A percentile compares a stretch with the other conserved stretches of the same genome.
Evolutionary conservation across 2,797 vertebrate species (phyloP).

Genomic region (Coendou prehensilis): DNA sequence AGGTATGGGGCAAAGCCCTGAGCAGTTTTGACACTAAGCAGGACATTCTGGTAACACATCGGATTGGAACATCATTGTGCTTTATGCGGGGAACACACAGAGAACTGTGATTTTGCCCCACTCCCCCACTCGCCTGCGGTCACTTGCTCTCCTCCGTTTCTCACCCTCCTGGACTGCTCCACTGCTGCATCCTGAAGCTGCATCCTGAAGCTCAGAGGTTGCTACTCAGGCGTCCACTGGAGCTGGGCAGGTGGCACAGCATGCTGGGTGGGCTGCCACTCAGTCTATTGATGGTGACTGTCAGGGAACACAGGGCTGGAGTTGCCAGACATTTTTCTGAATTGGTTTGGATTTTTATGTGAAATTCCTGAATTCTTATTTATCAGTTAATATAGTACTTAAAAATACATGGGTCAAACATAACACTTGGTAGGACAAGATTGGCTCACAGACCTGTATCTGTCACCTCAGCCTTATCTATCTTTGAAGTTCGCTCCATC

Average conservation of each 20-base stretch:
- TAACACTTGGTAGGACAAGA: background rate
- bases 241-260: background rate
- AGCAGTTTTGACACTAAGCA: background rate
- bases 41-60: background rate
- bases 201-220: background rate
- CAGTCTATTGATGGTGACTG: background rate
- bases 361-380: background rate
- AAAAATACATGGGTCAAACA: background rate
- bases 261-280: background rate
- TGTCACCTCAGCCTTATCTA: background rate
- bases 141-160: too few relatives aligned
- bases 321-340: background rate
- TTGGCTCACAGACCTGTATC: background rate
- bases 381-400: background rate
- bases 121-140: accelerated
- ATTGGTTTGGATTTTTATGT: background rate
- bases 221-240: accelerated
- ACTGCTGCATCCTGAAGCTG: background rate
- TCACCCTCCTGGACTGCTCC: background rate
- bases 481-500: background rate
- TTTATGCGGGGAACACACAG: accelerated
- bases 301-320: background rate
- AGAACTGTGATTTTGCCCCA: background rate
- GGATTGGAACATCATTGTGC: background rate
- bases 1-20: background rate